phyloP scores from a whole-genome alignment of 2,888 invertebrate genomes.

The Ganaspis brasiliensis region DNA sequence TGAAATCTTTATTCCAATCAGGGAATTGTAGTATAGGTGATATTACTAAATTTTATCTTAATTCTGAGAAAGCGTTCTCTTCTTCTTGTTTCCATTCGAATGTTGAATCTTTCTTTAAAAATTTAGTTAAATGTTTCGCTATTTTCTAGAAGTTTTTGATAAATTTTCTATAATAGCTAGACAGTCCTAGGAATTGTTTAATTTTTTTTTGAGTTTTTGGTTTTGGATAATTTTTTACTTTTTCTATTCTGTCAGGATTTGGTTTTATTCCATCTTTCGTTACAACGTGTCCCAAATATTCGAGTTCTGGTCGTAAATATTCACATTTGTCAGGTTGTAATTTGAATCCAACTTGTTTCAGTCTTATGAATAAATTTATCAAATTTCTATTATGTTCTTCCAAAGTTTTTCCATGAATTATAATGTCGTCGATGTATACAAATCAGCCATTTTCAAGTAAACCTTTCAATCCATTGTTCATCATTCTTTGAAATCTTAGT shows the following conservation, averaged over 20 bases:
- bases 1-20: background rate
- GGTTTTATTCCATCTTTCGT: too few relatives aligned
- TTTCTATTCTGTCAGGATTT: constrained; percentile 1
- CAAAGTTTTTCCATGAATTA: background rate
- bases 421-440: background rate
- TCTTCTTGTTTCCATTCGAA: too few relatives aligned
- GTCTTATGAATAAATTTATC: background rate
- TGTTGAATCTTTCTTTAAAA: too few relatives aligned
- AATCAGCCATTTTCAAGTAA: too few relatives aligned
- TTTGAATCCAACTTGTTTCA: background rate
- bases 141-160: too few relatives aligned
- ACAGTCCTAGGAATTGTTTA: background rate
- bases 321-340: background rate
- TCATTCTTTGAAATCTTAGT: background rate
- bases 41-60: background rate
- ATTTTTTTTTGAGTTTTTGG: background rate
- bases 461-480: too few relatives aligned
- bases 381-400: background rate
- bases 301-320: too few relatives aligned
- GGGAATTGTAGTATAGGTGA: background rate
- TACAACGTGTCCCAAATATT: too few relatives aligned
- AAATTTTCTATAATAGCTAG: too few relatives aligned
- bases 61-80: background rate
- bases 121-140: too few relatives aligned
- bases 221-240: background rate